Conservation (phyloP, 2,113 vertebrate genomes). For the Raja brachyura region DNA sequence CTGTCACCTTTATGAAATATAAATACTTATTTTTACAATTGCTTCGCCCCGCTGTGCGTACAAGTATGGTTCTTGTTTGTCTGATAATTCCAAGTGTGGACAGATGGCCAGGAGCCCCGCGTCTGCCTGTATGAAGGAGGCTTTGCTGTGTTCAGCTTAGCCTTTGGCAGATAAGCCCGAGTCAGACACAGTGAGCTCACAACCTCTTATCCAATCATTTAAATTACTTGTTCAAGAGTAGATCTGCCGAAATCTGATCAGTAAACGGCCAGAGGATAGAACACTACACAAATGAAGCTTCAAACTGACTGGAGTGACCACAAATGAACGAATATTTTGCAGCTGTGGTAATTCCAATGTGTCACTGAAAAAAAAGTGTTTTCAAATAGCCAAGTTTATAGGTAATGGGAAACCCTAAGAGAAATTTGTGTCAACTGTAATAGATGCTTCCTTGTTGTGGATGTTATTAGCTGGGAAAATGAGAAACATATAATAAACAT, state of each 20-base stretch:
- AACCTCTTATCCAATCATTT: constrained; percentile 53
- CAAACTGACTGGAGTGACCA: constrained; percentile 56
- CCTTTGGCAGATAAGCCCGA: constrained; percentile 51
- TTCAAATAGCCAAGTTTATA: constrained; percentile 2
- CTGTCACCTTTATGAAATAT: constrained; percentile 36
- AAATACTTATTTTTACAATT: constrained; percentile 41
- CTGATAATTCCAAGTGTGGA: constrained; percentile 44
- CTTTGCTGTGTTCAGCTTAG: constrained; percentile 43
- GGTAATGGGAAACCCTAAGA: neutral
- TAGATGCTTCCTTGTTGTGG: neutral
- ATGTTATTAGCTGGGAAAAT: neutral
- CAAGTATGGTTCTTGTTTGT: constrained; percentile 40
- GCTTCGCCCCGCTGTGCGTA: constrained; percentile 38
- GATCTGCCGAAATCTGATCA: constrained; percentile 60
- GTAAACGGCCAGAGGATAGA: constrained; percentile 57
- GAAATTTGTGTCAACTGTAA: neutral
- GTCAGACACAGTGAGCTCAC: constrained; percentile 48
- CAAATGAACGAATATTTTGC: constrained; percentile 43
- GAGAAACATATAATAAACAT: neutral
- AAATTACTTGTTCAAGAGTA: constrained; percentile 63
- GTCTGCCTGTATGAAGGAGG: constrained; percentile 45
- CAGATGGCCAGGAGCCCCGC: constrained; percentile 50
- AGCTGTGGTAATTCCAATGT: neutral
- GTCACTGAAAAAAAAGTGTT: neutral
- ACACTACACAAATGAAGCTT: constrained; percentile 47